These are phyloP conservation scores for Ernsta delagoae DNA, from an alignment of 2,888 invertebrate species.

Conservation along the genomic window DNA sequence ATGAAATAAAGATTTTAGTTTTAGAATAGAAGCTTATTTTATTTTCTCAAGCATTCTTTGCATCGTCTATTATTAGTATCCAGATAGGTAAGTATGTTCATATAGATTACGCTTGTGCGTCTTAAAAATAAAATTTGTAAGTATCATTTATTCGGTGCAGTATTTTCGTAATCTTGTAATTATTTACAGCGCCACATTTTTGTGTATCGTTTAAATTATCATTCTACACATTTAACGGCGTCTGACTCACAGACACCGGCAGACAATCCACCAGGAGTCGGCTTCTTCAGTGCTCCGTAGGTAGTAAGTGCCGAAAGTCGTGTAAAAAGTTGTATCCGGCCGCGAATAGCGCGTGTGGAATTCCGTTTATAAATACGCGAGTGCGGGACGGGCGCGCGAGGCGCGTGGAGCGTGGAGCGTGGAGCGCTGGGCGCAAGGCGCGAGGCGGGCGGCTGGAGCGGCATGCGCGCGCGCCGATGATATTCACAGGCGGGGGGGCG, in stretches of 20 bases:
- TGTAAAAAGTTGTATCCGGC: constrained; percentile 84
- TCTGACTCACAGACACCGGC: constrained; percentile 70
- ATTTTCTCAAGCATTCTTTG: no score
- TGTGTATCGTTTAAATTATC: constrained; percentile 56
- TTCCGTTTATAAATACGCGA: constrained; percentile 81
- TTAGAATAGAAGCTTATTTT: no score
- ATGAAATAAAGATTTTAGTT: neutral
- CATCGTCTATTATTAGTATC: constrained; percentile 52
- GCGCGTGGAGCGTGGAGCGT: constrained; percentile 33
- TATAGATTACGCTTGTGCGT: constrained; percentile 49
- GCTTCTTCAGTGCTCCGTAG: constrained; percentile 79
- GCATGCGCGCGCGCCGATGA: constrained; percentile 75
- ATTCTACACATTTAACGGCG: constrained; percentile 52
- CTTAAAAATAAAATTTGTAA: constrained; percentile 62
- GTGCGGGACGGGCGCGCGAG: constrained; percentile 47
- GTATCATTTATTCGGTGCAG: constrained; percentile 58
- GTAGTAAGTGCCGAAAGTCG: constrained; percentile 84
- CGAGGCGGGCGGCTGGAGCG: constrained; percentile 43
- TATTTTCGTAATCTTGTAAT: constrained; percentile 57
- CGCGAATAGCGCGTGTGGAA: constrained; percentile 75
- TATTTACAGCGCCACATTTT: constrained; percentile 64
- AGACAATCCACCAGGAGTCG: constrained; percentile 67
- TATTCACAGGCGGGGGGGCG: constrained; percentile 83
- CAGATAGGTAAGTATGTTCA: no score
- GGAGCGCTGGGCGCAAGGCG: constrained; percentile 16